Conservation (phyloP, 2,888 invertebrate genomes). For the Biston betularia region DNA sequence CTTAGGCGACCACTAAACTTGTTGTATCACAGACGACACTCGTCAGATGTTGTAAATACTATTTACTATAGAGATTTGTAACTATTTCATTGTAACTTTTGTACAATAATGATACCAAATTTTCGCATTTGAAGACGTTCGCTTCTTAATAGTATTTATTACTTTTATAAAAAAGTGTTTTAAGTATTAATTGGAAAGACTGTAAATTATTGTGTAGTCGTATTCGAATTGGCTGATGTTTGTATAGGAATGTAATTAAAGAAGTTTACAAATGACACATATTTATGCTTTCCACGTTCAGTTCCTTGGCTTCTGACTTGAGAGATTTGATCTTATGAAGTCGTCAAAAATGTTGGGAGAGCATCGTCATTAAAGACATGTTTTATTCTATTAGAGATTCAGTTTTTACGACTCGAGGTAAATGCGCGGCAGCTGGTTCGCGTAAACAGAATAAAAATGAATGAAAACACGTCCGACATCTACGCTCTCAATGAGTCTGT, state of each 20-base stretch:
- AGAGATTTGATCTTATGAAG: slow-evolving; percentile 49
- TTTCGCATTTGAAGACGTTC: slow-evolving; percentile 80
- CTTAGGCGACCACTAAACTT: slow-evolving; percentile 68
- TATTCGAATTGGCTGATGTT: slow-evolving; percentile 81
- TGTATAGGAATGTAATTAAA: slow-evolving; percentile 84
- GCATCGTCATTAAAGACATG: slow-evolving; percentile 64
- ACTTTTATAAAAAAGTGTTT: slow-evolving; percentile 75
- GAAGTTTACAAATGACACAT: slow-evolving; percentile 75
- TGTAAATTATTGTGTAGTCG: slow-evolving; percentile 84
- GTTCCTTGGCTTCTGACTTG: slow-evolving; percentile 36
- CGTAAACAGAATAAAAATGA: slow-evolving; percentile 79
- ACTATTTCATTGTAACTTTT: slow-evolving; percentile 77
- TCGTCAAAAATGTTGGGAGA: slow-evolving; percentile 56
- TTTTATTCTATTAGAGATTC: slow-evolving; percentile 75
- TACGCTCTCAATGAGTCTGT: slow-evolving; percentile 62
- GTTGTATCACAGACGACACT: slow-evolving; percentile 72
- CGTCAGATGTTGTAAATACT: slow-evolving; percentile 78
- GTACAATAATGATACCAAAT: slow-evolving; percentile 86
- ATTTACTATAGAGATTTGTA: slow-evolving; percentile 60
- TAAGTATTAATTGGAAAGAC: slow-evolving; percentile 85
- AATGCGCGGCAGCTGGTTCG: slow-evolving; percentile 69
- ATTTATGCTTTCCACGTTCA: slow-evolving; percentile 49
- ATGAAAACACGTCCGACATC: slow-evolving; percentile 62
- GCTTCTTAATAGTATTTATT: slow-evolving; percentile 80
- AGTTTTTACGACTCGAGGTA: slow-evolving; percentile 73